Conservation (phyloP, 2,113 vertebrate genomes). For the Odontophorus gujanensis region DNA sequence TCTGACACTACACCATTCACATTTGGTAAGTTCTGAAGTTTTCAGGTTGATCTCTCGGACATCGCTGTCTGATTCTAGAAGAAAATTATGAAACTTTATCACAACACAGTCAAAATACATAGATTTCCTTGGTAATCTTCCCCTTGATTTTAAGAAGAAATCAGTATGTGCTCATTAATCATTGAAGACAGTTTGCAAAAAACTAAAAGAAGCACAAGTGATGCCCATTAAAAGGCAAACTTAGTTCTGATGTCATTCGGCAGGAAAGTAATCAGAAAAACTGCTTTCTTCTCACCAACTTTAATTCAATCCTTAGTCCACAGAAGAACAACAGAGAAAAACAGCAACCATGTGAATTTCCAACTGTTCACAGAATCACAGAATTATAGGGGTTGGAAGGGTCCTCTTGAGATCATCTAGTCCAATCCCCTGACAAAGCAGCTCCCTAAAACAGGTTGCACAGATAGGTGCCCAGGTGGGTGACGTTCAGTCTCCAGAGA, state of each 20-base stretch:
- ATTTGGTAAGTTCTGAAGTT: constrained; percentile 91
- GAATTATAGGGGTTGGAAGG: too few species aligned
- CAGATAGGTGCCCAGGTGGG: too few species aligned
- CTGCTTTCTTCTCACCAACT: not conserved
- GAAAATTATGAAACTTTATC: constrained; percentile 26
- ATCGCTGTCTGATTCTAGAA: constrained; percentile 71
- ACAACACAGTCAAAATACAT: not conserved
- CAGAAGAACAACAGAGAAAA: not conserved
- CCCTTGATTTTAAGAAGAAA: not conserved
- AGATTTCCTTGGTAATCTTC: not conserved
- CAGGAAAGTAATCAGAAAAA: not conserved
- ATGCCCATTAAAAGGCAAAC: not conserved
- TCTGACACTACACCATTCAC: constrained; percentile 93
- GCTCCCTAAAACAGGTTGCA: too few species aligned
- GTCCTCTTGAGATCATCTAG: too few species aligned
- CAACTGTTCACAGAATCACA: not conserved
- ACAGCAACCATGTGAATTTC: not conserved
- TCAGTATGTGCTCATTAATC: not conserved
- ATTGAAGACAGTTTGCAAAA: not conserved
- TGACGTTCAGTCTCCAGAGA: too few species aligned
- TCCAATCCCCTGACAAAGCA: too few species aligned
- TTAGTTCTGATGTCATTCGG: not conserved
- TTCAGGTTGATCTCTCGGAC: constrained; percentile 83
- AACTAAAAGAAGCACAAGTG: not conserved
- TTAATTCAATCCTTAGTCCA: not conserved